Percentiles rank a stretch among this genome's conserved stretches.
Evolutionary conservation across 2,113 vertebrate genomes (phyloP).

Genomic region (Paracanthobrama guichenoti): DNA sequence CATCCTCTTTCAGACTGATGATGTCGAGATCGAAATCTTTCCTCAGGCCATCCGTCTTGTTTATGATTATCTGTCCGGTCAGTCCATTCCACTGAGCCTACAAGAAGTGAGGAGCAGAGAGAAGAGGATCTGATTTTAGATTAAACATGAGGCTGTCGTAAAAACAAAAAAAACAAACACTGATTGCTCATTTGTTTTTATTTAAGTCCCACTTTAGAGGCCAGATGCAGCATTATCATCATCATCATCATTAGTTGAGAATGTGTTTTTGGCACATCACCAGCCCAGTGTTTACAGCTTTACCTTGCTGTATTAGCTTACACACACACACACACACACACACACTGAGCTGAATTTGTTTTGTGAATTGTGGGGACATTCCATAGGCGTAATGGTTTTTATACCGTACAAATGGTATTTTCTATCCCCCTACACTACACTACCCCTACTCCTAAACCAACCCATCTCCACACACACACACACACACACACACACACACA

Average conservation of each 20-base stretch:
- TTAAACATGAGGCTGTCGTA: not conserved
- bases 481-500: no score
- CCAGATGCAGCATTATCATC: not conserved
- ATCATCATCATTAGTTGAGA: not conserved
- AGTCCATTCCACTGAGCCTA: conserved; percentile 94
- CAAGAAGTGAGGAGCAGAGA: not conserved
- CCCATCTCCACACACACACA: no score
- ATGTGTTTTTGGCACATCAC: not conserved
- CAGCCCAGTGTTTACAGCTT: not conserved
- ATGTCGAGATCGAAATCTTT: conserved; percentile 97
- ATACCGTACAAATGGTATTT: no score
- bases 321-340: not conserved
- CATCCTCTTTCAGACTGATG: conserved; percentile 97
- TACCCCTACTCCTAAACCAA: no score
- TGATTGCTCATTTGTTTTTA: not conserved
- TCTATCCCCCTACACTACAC: no score
- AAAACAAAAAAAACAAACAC: not conserved
- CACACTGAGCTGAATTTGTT: no score
- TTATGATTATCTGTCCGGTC: conserved; percentile 92
- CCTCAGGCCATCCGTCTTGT: conserved; percentile 91
- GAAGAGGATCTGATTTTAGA: not conserved
- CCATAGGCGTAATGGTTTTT: no score
- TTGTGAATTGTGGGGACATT: no score
- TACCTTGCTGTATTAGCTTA: not conserved
- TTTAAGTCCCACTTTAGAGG: not conserved